Percentiles rank a stretch among this genome's conserved stretches.
Evolutionary conservation across 2,113 vertebrate genomes (phyloP).

Genomic region (Uria lomvia): DNA sequence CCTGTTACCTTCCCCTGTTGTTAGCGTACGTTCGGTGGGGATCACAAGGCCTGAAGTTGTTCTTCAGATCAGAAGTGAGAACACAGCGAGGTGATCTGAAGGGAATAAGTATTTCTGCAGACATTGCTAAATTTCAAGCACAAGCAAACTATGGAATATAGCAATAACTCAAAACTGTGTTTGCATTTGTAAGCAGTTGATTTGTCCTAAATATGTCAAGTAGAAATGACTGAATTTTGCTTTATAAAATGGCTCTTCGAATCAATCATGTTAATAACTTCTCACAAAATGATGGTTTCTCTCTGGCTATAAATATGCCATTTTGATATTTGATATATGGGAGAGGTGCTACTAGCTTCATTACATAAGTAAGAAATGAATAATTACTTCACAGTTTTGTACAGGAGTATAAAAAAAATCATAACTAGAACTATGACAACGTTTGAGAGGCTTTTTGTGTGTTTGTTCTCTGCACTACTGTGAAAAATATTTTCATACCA

Average conservation of each 20-base stretch:
- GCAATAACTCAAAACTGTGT: neutral
- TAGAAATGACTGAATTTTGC: slow-evolving; percentile 1
- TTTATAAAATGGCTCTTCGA: neutral
- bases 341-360: neutral
- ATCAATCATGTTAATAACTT: neutral
- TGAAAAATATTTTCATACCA: neutral
- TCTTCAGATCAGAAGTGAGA: neutral
- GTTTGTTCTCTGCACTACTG: neutral
- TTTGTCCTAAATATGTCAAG: neutral
- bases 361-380: neutral
- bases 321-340: neutral
- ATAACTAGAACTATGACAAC: neutral
- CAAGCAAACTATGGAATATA: neutral
- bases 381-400: neutral
- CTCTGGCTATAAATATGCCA: neutral
- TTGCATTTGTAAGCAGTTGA: neutral
- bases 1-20: neutral
- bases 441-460: neutral
- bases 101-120: neutral
- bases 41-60: neutral
- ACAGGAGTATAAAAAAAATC: neutral
- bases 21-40: neutral
- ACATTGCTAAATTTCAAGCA: neutral
- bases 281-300: neutral
- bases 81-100: neutral